A percentile compares a stretch with the other conserved stretches of the same genome.
Conservation (phyloP, 2,888 invertebrate genomes). For the Dione juno region DNA sequence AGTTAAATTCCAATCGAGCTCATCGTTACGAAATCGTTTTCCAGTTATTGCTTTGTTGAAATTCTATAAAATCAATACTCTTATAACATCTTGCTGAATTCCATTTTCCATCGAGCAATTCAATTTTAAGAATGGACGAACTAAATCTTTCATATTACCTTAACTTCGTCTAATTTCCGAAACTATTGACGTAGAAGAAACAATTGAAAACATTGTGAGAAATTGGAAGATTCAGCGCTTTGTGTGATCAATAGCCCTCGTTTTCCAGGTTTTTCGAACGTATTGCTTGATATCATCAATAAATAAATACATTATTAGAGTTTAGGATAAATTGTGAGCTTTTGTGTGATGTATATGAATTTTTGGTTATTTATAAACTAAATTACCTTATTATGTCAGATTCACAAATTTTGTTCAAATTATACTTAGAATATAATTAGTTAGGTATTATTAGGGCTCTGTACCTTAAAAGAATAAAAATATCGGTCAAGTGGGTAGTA, state of each 20-base stretch:
- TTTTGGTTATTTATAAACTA: neutral
- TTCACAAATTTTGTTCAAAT: too few relatives aligned
- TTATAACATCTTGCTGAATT: neutral
- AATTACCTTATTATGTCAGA: too few relatives aligned
- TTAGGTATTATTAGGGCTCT: too few relatives aligned
- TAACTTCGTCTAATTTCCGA: neutral
- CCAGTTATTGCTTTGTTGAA: neutral
- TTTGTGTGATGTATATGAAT: neutral
- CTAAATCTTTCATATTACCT: constrained; percentile 5
- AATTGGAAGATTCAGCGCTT: constrained; percentile 18
- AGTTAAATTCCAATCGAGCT: neutral
- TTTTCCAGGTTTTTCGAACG: constrained; percentile 19
- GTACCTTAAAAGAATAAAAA: too few relatives aligned
- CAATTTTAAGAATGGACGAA: neutral
- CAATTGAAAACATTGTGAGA: constrained; percentile 20
- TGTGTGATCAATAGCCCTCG: neutral
- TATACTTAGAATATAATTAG: too few relatives aligned
- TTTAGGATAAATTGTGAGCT: constrained; percentile 18
- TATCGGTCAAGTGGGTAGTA: too few relatives aligned
- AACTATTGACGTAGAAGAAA: constrained; percentile 19
- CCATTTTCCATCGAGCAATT: neutral
- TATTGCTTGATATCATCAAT: constrained; percentile 31
- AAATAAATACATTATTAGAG: constrained; percentile 25
- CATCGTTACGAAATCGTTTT: neutral
- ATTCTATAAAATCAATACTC: neutral